Base-by-base conservation (phyloP, 2,113 vertebrate genomes). In the Dolichallabes microphthalmus region DNA sequence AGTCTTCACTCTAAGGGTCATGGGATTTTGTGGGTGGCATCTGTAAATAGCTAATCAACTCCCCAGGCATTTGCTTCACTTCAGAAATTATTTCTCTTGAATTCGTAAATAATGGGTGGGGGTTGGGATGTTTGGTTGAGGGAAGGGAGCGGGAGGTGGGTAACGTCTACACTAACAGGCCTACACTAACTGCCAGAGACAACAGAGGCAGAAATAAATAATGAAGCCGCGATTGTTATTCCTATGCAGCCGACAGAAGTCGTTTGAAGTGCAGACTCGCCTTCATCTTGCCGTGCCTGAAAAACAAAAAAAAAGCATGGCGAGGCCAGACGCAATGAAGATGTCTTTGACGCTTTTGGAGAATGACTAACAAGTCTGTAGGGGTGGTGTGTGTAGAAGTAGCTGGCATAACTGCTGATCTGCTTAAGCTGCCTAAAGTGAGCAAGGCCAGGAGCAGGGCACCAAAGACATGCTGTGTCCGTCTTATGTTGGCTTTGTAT, bases 1-100 rank as follows among this genome's bases (percentile, higher is more conserved):
- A 90, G 91, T 90, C 88, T 88, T 92, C 91, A 90, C 89, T 92
- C 88, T 80, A 90, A 92, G 91, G 92, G 92, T 92, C 93, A 91
- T 90, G 91, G 91, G 92, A 93, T 93, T 93, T 92, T 90, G 92
- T 93, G 93, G 93, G 92, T 92, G 93, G 92, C 91, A 89, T 93
- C 92, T 93, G 91, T 91, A 93, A 93, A 94, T 92, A 94, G 91
- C 92, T 92, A 92, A 93, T 93, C 90, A 92, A 92, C 92, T 93
- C 92, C 89, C 90, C 82, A 85, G 90, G 88, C 84, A 55, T 84
- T 87, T 50, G 66, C 86, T 90, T 88, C 88, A 88, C 87, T 88
- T 89, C 85, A 90, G 85, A 90, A 87, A 88, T 82, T 85, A 86
- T 91, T 89, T 91, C 87, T 88, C 85, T 89, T 77, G 86, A 90